Evolutionary conservation across 2,888 invertebrate species (phyloP).

Genomic region (Cynaeus angustus): DNA sequence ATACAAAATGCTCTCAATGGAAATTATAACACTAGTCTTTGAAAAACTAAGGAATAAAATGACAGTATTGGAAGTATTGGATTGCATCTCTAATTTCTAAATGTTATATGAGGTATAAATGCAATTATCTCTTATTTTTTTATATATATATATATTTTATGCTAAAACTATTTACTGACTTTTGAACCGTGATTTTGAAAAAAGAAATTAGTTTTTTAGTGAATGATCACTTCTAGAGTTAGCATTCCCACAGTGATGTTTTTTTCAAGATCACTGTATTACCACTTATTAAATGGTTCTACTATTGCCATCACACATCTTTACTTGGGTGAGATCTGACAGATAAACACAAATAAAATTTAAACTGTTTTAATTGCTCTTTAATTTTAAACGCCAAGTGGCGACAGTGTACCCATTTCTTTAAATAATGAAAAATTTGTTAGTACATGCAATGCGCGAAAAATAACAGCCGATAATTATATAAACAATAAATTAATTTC

Average conservation of each 20-base stretch:
- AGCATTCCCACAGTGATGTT: too few species aligned
- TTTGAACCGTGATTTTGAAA: too few species aligned
- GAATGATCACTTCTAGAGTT: too few species aligned
- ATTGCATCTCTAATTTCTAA: too few species aligned
- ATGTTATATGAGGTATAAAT: too few species aligned
- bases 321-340: neutral
- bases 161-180: too few species aligned
- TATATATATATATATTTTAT: slow-evolving; percentile 4
- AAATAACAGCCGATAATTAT: slow-evolving; percentile 23
- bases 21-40: slow-evolving; percentile 47
- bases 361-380: slow-evolving; percentile 32
- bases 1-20: slow-evolving; percentile 67
- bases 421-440: slow-evolving; percentile 7
- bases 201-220: too few species aligned
- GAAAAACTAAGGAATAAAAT: neutral
- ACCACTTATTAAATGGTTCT: too few species aligned
- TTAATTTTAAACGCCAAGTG: slow-evolving; percentile 19
- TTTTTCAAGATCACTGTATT: too few species aligned
- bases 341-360: slow-evolving; percentile 7
- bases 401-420: slow-evolving; percentile 23
- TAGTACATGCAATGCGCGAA: slow-evolving; percentile 28
- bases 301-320: too few species aligned
- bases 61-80: neutral
- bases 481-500: slow-evolving; percentile 50
- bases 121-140: neutral